Evolutionary conservation across 35 echinoderm and acorn worm species (phyloP).

Genomic region (Stichopus chloronotus): DNA sequence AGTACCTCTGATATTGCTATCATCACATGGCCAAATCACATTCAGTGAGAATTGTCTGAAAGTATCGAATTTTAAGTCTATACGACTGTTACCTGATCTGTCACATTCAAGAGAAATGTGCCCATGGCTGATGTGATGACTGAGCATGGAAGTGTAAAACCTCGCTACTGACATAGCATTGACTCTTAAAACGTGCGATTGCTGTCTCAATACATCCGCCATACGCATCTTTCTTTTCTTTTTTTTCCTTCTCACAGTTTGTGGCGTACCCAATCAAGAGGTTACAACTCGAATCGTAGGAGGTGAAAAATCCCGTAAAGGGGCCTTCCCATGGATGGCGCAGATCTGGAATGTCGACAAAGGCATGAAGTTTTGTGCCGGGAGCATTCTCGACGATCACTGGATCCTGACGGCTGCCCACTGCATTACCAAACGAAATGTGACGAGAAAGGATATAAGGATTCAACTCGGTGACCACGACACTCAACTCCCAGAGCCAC

Average conservation of each 20-base stretch:
- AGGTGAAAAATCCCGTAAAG: conserved; percentile 35
- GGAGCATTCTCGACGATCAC: conserved; percentile 80
- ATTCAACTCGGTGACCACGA: conserved; percentile 85
- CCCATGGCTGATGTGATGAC: too few species aligned
- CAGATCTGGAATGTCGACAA: conserved; percentile 77
- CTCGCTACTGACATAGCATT: too few species aligned
- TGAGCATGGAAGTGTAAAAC: too few species aligned
- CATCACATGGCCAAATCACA: too few species aligned
- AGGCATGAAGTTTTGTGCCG: conserved; percentile 74
- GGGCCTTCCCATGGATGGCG: conserved; percentile 87
- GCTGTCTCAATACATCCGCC: too few species aligned
- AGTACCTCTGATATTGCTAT: too few species aligned
- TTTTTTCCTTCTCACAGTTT: conserved; percentile 56
- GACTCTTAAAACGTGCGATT: too few species aligned
- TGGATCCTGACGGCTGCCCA: conserved; percentile 96
- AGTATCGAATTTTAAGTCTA: too few species aligned
- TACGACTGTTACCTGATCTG: too few species aligned
- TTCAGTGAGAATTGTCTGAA: too few species aligned
- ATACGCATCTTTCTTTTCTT: background rate
- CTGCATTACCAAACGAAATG: conserved; percentile 58
- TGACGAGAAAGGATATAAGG: conserved; percentile 39
- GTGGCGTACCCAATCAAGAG: conserved; percentile 48
- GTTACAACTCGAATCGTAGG: conserved; percentile 60
- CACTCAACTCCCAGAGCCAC: conserved; percentile 67
- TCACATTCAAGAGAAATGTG: too few species aligned